These are phyloP conservation scores for Eustalomyia histrio DNA, from an alignment of 2,888 invertebrate genomes.

Conservation along the genomic window DNA sequence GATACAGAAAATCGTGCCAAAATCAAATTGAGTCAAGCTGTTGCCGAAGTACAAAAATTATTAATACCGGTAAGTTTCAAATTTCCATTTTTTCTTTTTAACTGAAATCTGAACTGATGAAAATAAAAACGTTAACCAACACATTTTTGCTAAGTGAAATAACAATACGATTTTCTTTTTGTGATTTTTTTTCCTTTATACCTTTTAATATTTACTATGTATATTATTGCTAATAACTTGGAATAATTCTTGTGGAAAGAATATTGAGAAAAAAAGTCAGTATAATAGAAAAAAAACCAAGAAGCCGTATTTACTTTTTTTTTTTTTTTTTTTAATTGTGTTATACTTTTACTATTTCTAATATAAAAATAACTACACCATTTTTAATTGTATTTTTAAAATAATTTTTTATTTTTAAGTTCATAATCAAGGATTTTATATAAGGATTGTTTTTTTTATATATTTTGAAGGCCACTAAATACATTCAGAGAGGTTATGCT, in stretches of 20 bases:
- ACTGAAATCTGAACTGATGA: conserved; percentile 27
- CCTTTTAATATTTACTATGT: conserved; percentile 12
- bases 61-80: conserved; percentile 92
- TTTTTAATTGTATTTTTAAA: not conserved
- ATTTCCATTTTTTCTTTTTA: not conserved
- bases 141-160: conserved; percentile 6
- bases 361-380: not conserved
- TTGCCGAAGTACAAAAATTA: conserved; percentile 98
- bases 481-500: no score
- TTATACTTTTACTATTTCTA: not conserved
- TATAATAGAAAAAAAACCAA: conserved; percentile 15
- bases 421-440: no score
- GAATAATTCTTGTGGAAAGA: conserved; percentile 28
- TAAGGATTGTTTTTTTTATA: no score
- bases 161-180: conserved; percentile 34
- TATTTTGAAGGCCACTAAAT: no score
- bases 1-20: conserved; percentile 98
- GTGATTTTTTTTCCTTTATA: conserved; percentile 38
- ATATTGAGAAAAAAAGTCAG: conserved; percentile 37
- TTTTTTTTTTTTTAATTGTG: not conserved
- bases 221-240: conserved; percentile 34
- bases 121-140: conserved; percentile 42
- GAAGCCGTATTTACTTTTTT: not conserved
- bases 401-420: no score
- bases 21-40: conserved; percentile 95